Evolutionary conservation across 2,113 vertebrate species (phyloP).

Genomic region (Protobothrops mucrosquamatus): DNA sequence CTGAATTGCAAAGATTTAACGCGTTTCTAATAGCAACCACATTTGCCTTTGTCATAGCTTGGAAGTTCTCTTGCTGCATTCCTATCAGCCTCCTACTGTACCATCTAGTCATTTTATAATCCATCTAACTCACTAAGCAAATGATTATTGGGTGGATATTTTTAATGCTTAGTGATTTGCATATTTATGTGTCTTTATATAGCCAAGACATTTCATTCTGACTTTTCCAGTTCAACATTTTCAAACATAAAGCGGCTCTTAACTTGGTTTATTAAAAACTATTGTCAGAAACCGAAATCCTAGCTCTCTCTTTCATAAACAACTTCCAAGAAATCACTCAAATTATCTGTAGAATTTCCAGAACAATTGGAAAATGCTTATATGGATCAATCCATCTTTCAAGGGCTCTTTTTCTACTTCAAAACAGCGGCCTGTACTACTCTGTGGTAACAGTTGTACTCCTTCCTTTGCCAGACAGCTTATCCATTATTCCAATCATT

Average conservation of each 20-base stretch:
- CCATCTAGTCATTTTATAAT: slow-evolving; percentile 18
- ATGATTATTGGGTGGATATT: neutral
- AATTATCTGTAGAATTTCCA: neutral
- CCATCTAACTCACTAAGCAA: slow-evolving; percentile 2
- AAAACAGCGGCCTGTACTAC: too few species aligned
- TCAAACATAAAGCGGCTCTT: accelerated
- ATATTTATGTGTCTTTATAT: neutral
- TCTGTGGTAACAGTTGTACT: neutral
- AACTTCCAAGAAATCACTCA: neutral
- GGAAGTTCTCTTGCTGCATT: neutral
- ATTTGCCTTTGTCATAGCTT: slow-evolving; percentile 2
- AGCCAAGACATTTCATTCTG: accelerated
- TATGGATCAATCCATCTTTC: neutral
- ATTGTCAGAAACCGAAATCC: neutral
- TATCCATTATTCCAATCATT: neutral
- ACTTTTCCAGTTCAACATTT: neutral
- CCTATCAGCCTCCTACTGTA: slow-evolving; percentile 1
- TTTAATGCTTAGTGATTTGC: neutral
- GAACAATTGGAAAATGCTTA: neutral
- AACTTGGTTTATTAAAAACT: neutral
- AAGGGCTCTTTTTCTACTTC: neutral
- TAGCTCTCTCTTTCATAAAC: neutral
- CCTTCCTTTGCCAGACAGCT: neutral
- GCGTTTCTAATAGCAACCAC: slow-evolving; percentile 37
- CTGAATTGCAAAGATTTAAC: slow-evolving; percentile 18